Evolutionary conservation across 2,888 invertebrate species (phyloP).

Genomic region (Antitype chi): DNA sequence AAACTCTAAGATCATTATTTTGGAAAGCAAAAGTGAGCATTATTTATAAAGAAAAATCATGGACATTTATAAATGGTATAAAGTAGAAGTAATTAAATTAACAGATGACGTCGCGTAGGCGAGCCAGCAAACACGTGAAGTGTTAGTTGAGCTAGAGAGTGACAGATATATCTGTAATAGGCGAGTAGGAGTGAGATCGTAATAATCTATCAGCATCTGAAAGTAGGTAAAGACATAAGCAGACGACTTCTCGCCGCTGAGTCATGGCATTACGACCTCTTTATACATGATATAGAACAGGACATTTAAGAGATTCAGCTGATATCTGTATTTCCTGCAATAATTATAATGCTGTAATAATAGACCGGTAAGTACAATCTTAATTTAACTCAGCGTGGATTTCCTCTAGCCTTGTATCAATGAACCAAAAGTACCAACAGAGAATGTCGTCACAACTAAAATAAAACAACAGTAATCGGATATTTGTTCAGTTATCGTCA

Average conservation of each 20-base stretch:
- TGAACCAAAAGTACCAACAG: conserved; percentile 26
- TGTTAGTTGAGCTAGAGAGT: conserved; percentile 76
- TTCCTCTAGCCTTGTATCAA: conserved; percentile 69
- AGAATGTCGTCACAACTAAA: conserved; percentile 33
- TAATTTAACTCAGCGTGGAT: conserved; percentile 52
- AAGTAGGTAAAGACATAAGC: conserved; percentile 73
- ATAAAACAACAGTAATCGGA: conserved; percentile 31
- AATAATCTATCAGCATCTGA: conserved; percentile 76
- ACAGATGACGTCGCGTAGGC: conserved; percentile 82
- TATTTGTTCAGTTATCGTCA: conserved; percentile 57
- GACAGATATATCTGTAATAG: conserved; percentile 74
- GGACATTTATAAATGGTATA: conserved; percentile 71
- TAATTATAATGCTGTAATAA: conserved; percentile 45
- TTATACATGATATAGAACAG: conserved; percentile 70
- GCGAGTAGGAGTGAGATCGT: conserved; percentile 80
- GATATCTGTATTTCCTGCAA: conserved; percentile 66
- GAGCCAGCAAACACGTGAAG: conserved; percentile 76
- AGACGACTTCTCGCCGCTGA: conserved; percentile 82
- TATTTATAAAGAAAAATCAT: conserved; percentile 59
- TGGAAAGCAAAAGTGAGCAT: conserved; percentile 35
- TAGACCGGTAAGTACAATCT: conserved; percentile 35
- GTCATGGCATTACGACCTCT: conserved; percentile 77
- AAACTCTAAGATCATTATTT: conserved; percentile 17
- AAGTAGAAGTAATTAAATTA: conserved; percentile 84
- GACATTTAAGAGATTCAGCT: conserved; percentile 67